Base-by-base conservation (phyloP, 2,113 vertebrate genomes). In the Pelobates fuscus region DNA sequence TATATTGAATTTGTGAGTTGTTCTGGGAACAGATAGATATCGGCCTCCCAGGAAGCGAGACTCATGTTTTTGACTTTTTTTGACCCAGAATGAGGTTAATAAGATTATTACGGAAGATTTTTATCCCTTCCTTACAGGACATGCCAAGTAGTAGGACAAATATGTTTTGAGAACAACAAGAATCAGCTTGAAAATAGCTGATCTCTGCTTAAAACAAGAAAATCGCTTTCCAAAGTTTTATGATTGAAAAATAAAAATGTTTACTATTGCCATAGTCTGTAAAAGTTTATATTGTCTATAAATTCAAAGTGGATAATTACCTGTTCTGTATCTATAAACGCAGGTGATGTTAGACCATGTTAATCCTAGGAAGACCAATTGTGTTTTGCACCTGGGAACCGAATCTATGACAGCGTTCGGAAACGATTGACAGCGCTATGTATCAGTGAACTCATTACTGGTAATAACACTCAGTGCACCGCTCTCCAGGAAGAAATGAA, bases 391-490 rank as follows among this genome's bases (percentile, higher is more conserved):
- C 55, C 27, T 8, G 73, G 73, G 73, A 68, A 6, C 57, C 2
- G 57, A 61, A 77, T 76, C 64, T 68, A 77, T 61, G 41, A 52
- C 73, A 67, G 65, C 18, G 41, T 44, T 10, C 27, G 73, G 24
- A 21, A 54, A 26, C 67, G 73, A 77, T 68, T 68, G 73, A 68
- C 73, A 68, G 26, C 32, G 29, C 27, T 55, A 77, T 77, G 73
- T 77, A 77, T 77, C 73, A 77, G 41, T 30, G 43, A 59, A 52
- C 73, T 76, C 73, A 76, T 76, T 76, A 76, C 73, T 32, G 73
- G 67, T 68, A 76, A 76, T 68, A 76, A 61, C 73, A 68, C 58
- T 60, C 18, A 60, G 37, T 32, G 57, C 55, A n/a, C 41, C 62
- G 21, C 55, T 76, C 57, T 37, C 55, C 65, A 52, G 43, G 55